Evolutionary conservation across 2,113 vertebrate species (phyloP), one percentile per base, ranked within the genome.

Genomic region (Tyrannus savana): DNA sequence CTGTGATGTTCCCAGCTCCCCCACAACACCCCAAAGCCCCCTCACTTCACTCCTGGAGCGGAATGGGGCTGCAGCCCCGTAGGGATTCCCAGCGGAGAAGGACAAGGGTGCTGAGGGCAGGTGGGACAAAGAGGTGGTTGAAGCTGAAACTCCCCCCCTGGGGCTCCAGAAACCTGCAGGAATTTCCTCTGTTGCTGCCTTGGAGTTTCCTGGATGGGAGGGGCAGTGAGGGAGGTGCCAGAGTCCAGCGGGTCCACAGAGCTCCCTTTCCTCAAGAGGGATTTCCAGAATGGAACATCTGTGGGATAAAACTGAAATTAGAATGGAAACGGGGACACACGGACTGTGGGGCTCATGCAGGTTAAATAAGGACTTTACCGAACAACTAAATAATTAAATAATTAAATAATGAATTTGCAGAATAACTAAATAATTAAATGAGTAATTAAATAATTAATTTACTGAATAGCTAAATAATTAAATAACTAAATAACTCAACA

Each of bases 11-110:
- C 18, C 82, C 69, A 33, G 33, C 17, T 41, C 50, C 23, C 27
- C 11, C 1, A 28, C 3, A 24, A 24, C 49, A 33, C 7, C 22
- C 39, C 6, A 6, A 13, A 21, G 25, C 16, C 23, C 30, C 12
- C 44, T 9, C 37, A 1, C 9, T 5, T 19, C 27, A 2, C 2
- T 14, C 3, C 39, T 9, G 68, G 33, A 9, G 41, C 25, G 12
- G 52, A 9, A 8, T 3, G 6, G 8, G 49, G 50, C 19, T 16
- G 33, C 4, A 1, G 53, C 62, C 35, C 44, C 37, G 5, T 24
- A 24, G 31, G 37, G 8, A 5, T 9, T 18, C 49, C 68, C 79
- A 19, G 66, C 19, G 19, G 19, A 22, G 14, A 19, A 35, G 53
- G 53, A 59, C 7, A 12, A 18, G 44, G 37, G 7, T 10, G 47